phyloP scores from a whole-genome alignment of 1,140 invertebrate species.

The Drosophila cardini region DNA sequence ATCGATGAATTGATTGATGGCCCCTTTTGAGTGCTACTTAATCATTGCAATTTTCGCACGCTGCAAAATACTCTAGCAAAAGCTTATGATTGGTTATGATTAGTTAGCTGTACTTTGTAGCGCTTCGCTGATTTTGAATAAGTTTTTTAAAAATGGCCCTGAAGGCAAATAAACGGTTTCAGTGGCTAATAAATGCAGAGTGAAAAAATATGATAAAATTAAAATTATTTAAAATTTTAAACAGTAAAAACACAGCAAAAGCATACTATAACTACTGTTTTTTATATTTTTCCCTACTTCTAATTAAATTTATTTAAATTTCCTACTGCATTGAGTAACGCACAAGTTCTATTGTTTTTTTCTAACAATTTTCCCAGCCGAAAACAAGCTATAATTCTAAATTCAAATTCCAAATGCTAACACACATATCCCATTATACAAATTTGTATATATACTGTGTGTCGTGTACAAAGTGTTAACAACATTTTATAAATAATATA shows the following conservation, averaged over 20 bases:
- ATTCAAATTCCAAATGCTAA: slow-evolving; percentile 1
- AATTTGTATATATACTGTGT: not conserved
- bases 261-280: not conserved
- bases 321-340: not conserved
- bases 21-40: slow-evolving; percentile 34
- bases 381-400: not conserved
- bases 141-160: slow-evolving; percentile 12
- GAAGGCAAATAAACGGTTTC: not conserved
- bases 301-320: slow-evolving; percentile 3
- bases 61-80: slow-evolving; percentile 28
- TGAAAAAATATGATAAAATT: not conserved
- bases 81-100: slow-evolving; percentile 40
- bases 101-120: slow-evolving; percentile 41
- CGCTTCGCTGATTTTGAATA: slow-evolving; percentile 15
- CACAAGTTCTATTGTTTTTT: not conserved
- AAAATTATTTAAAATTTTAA: not conserved
- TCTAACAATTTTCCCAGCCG: not conserved
- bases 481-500: slow-evolving; percentile 42
- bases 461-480: slow-evolving; percentile 18
- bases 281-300: not conserved
- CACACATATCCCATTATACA: slow-evolving; percentile 4
- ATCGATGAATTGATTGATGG: slow-evolving; percentile 43
- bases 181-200: not conserved
- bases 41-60: slow-evolving; percentile 53
- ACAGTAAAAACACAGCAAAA: not conserved